Conservation (phyloP, 2,888 invertebrate species). For the Microdon myrmicae region DNA sequence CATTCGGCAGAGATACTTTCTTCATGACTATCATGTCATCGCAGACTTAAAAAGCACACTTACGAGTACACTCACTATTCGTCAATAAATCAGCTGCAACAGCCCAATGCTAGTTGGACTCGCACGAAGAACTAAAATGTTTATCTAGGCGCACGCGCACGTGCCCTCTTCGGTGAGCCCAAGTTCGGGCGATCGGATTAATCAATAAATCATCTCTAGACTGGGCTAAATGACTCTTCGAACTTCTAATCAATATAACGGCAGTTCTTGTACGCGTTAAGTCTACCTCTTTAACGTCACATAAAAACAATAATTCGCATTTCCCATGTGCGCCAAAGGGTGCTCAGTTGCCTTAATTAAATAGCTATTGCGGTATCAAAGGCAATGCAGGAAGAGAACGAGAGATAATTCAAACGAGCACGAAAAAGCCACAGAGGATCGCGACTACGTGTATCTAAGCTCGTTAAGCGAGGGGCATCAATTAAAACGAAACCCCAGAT, state of each 20-base stretch:
- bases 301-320: no score
- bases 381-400: conserved; percentile 26
- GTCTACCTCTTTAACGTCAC: conserved; percentile 21
- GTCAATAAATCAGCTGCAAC: conserved; percentile 42
- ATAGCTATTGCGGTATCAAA: conserved; percentile 33
- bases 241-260: conserved; percentile 43
- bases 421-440: background rate
- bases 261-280: conserved; percentile 33
- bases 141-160: no score
- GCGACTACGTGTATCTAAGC: conserved; percentile 7
- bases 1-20: no score
- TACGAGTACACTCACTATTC: no score
- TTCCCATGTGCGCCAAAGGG: background rate
- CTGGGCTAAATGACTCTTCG: no score
- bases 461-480: conserved; percentile 30
- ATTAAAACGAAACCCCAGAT: conserved; percentile 34
- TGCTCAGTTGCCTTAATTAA: conserved; percentile 36
- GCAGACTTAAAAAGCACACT: no score
- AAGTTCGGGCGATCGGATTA: no score
- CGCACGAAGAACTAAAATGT: conserved; percentile 36
- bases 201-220: no score
- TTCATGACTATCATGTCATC: no score
- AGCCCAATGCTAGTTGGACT: conserved; percentile 40
- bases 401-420: background rate
- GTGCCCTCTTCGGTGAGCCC: no score